Evolutionary conservation across 92 coral and sea anemone genomes (phyloP).

Genomic region (Parazoanthus swiftii): DNA sequence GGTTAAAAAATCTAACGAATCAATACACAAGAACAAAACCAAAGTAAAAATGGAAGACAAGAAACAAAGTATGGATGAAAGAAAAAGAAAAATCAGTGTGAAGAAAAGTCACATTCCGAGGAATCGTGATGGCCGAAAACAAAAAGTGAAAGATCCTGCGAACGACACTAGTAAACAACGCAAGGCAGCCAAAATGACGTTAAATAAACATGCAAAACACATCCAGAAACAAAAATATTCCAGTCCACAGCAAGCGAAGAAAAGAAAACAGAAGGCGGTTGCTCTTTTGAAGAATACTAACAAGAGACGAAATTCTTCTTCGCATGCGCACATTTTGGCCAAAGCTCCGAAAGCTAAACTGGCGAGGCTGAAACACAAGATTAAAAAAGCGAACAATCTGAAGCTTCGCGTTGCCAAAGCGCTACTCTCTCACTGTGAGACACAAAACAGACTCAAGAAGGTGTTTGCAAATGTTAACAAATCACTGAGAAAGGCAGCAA

Average conservation of each 20-base stretch:
- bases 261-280: neutral
- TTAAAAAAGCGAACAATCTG: conserved; percentile 62
- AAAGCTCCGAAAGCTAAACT: conserved; percentile 41
- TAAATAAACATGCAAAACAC: neutral
- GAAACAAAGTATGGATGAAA: neutral
- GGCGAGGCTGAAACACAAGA: conserved; percentile 51
- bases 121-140: neutral
- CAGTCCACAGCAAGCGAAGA: neutral
- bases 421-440: conserved; percentile 79
- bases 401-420: conserved; percentile 88
- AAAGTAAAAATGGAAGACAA: neutral
- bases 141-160: neutral
- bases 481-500: conserved; percentile 73
- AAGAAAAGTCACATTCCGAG: neutral
- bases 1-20: neutral
- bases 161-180: neutral
- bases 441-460: conserved; percentile 74
- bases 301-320: neutral
- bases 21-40: neutral
- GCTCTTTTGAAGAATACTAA: neutral
- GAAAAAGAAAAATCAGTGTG: neutral
- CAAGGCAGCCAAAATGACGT: neutral
- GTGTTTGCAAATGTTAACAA: conserved; percentile 75
- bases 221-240: neutral
- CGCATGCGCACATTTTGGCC: conserved; percentile 11